Evolutionary conservation across 2,797 vertebrate genomes (phyloP).

Genomic region (Sandelia bainsii): DNA sequence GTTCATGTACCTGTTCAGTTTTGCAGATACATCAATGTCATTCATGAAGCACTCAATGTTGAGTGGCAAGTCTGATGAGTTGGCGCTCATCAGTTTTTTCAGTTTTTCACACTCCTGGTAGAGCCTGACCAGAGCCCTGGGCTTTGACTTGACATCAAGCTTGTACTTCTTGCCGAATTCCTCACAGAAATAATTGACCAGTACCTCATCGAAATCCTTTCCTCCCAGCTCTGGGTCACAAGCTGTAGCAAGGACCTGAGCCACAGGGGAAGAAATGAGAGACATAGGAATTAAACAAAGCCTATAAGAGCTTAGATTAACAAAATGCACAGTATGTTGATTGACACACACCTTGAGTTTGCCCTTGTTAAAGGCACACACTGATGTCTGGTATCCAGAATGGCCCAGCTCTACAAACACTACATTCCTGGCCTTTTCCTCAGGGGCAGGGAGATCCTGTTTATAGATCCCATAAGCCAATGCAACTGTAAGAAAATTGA

Average conservation of each 20-base stretch:
- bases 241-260: conserved; percentile 92
- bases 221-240: conserved; percentile 94
- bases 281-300: conserved; percentile 3
- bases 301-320: neutral
- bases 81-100: conserved; percentile 98
- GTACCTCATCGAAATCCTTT: conserved; percentile 93
- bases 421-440: conserved; percentile 97
- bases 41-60: conserved; percentile 99
- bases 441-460: conserved; percentile 94
- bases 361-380: conserved; percentile 98
- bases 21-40: conserved; percentile 93
- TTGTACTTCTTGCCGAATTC: conserved; percentile 98
- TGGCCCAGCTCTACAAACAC: conserved; percentile 98
- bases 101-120: conserved; percentile 98
- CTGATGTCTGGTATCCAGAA: conserved; percentile 95
- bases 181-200: conserved; percentile 94
- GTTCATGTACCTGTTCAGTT: conserved; percentile 92
- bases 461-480: conserved; percentile 99
- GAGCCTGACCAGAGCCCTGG: conserved; percentile 93
- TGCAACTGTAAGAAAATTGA: conserved; percentile 85
- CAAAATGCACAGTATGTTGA: neutral
- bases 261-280: neutral
- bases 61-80: conserved; percentile 94
- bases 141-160: conserved; percentile 94
- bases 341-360: conserved; percentile 92